Percentiles rank a stretch among this genome's conserved stretches.
Evolutionary conservation across 2,797 vertebrate genomes (phyloP).

Genomic region (Anniella stebbinsi): DNA sequence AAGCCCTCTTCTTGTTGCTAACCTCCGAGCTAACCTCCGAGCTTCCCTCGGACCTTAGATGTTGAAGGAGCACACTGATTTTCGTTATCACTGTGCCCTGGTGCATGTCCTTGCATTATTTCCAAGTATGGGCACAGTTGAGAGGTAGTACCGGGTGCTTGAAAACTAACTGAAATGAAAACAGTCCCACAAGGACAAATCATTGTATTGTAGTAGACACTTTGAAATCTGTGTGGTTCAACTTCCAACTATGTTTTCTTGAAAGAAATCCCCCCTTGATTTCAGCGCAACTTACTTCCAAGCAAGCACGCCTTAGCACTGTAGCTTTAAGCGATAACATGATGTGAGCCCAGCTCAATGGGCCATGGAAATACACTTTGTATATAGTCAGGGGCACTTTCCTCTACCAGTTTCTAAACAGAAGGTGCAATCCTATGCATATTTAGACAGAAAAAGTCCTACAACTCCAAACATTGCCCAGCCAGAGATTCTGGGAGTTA

Average conservation of each 20-base stretch:
- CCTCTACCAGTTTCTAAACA: not conserved
- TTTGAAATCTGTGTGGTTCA: not conserved
- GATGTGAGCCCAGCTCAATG: too few relatives aligned
- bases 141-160: not conserved
- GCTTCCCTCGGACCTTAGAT: too few relatives aligned
- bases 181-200: not conserved
- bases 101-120: not conserved
- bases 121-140: not conserved
- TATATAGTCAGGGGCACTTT: not conserved
- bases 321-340: not conserved
- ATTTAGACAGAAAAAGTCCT: too few relatives aligned
- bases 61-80: not conserved
- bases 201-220: too few relatives aligned
- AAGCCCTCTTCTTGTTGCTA: too few relatives aligned
- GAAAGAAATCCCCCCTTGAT: not conserved
- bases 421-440: too few relatives aligned
- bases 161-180: not conserved
- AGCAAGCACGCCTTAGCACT: not conserved
- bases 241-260: not conserved
- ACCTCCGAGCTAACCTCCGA: too few relatives aligned
- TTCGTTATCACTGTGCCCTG: too few relatives aligned
- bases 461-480: too few relatives aligned
- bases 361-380: not conserved
- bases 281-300: not conserved
- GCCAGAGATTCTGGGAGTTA: too few relatives aligned